Evolutionary conservation across 64 coral and sea anemone species (phyloP).

Genomic region (Porites australiensis): DNA sequence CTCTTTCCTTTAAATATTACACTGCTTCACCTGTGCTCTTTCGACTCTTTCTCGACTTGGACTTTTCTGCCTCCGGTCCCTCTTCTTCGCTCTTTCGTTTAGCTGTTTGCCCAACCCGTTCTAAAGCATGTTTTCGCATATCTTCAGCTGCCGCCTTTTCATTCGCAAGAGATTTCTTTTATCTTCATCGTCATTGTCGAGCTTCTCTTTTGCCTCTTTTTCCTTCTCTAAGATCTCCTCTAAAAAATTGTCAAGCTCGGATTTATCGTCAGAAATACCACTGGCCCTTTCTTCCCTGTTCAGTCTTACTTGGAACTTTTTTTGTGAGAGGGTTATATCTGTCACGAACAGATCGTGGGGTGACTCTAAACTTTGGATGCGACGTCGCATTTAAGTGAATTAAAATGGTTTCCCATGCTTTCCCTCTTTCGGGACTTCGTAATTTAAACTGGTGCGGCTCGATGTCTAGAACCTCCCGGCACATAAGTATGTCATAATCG

Average conservation of each 20-base stretch:
- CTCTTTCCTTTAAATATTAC: too few species aligned
- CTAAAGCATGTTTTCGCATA: too few species aligned
- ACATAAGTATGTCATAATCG: constrained; percentile 1
- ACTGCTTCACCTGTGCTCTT: too few species aligned
- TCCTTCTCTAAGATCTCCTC: constrained; percentile 31
- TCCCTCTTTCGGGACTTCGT: constrained; percentile 53
- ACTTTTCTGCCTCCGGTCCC: neutral
- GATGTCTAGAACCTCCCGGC: constrained; percentile 33
- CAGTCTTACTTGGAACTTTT: constrained; percentile 27
- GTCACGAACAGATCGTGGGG: constrained; percentile 57
- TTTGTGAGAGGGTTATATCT: constrained; percentile 22
- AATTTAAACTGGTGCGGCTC: constrained; percentile 56
- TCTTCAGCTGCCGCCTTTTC: neutral
- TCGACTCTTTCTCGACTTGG: too few species aligned
- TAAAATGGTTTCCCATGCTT: constrained; percentile 67
- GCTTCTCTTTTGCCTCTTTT: constrained; percentile 14
- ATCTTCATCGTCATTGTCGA: constrained; percentile 25
- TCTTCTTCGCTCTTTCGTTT: neutral
- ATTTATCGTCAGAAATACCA: constrained; percentile 41
- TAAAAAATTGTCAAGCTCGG: constrained; percentile 34
- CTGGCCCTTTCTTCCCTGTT: constrained; percentile 12
- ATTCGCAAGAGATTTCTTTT: neutral
- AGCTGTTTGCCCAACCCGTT: neutral
- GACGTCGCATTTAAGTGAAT: constrained; percentile 38
- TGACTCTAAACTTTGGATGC: constrained; percentile 61